Conservation (phyloP, 1,140 invertebrate genomes). For the Arctopsyche grandis region DNA sequence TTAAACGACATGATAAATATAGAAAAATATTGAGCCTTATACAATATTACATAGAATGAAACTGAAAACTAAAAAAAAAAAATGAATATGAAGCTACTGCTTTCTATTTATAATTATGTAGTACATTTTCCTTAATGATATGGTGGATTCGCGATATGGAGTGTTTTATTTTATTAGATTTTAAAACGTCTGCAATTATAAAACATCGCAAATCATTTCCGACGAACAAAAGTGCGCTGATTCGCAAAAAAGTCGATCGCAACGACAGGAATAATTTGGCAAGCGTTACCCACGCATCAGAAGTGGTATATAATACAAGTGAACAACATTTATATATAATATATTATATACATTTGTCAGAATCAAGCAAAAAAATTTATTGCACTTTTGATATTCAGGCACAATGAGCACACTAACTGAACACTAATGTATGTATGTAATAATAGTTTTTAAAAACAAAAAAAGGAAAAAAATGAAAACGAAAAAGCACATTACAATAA, state of each 20-base stretch:
- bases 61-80: not conserved
- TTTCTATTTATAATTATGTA: not conserved
- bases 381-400: slow-evolving; percentile 35
- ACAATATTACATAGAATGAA: too few relatives aligned
- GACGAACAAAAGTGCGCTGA: not conserved
- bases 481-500: too few relatives aligned
- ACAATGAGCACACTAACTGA: slow-evolving; percentile 33
- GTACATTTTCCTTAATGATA: slow-evolving; percentile 20
- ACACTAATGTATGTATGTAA: slow-evolving; percentile 1
- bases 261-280: too few relatives aligned
- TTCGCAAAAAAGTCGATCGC: not conserved
- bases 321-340: not conserved
- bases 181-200: not conserved
- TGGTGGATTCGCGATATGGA: slow-evolving; percentile 30
- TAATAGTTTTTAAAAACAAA: slow-evolving; percentile 19
- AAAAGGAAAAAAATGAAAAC: slow-evolving; percentile 34
- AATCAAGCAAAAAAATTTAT: slow-evolving; percentile 27
- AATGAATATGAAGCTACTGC: not conserved
- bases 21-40: not conserved
- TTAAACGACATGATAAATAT: not conserved
- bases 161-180: not conserved
- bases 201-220: not conserved
- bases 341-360: not conserved
- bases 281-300: too few relatives aligned
- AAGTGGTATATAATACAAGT: not conserved